Conservation (phyloP, 2,113 vertebrate species). For the Sylvia atricapilla region DNA sequence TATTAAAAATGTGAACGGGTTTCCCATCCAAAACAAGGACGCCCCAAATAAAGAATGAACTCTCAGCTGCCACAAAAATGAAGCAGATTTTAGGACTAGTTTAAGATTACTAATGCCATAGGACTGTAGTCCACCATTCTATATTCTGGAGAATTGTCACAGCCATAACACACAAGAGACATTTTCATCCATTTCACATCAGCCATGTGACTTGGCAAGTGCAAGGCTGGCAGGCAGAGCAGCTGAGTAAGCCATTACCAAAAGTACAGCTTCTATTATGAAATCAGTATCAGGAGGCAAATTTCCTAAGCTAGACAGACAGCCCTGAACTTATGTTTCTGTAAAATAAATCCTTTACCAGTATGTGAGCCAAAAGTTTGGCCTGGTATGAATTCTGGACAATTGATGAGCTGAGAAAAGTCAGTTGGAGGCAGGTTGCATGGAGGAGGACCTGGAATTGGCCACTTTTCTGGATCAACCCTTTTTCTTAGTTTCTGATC, state of each 20-base stretch:
- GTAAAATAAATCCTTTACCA: slow-evolving; percentile 75
- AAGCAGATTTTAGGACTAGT: background rate
- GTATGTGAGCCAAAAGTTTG: slow-evolving; percentile 78
- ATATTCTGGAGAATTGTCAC: background rate
- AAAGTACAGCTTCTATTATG: background rate
- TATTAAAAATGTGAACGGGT: background rate
- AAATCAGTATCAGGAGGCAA: slow-evolving; percentile 9
- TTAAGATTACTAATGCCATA: background rate
- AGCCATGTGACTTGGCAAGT: background rate
- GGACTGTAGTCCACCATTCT: background rate
- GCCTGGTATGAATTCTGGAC: slow-evolving; percentile 93
- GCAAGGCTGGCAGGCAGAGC: background rate
- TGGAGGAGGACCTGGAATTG: slow-evolving; percentile 80
- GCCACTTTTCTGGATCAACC: slow-evolving; percentile 91
- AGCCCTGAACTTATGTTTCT: background rate
- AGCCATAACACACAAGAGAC: background rate
- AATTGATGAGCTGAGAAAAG: slow-evolving; percentile 92
- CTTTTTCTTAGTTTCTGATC: slow-evolving; percentile 88
- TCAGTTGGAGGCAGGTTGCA: slow-evolving; percentile 83
- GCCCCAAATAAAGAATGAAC: background rate
- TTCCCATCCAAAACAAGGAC: background rate
- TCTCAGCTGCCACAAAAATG: background rate
- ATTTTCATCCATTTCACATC: background rate
- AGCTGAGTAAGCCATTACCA: background rate
- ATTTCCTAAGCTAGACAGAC: background rate